phyloP scores from a whole-genome alignment of 2,888 invertebrate genomes.

The Platynereis dumerilii region DNA sequence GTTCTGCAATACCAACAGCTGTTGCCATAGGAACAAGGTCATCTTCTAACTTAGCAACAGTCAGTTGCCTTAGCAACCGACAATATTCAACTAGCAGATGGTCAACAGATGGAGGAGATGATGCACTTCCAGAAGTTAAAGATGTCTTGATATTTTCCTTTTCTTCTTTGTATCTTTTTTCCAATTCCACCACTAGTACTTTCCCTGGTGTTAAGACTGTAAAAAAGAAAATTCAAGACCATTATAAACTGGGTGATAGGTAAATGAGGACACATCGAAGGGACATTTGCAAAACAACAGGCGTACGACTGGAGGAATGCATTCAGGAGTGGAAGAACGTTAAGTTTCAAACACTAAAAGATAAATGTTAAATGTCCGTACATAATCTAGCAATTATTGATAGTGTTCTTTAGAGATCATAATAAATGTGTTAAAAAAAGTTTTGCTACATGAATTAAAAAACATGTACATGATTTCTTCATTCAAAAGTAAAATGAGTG shows the following conservation, averaged over 20 bases:
- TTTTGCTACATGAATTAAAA: too few relatives aligned
- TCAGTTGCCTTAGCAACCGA: constrained; percentile 42
- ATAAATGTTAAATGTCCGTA: too few relatives aligned
- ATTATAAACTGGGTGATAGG: background rate
- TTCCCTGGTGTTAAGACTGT: constrained; percentile 7
- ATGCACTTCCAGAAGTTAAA: background rate
- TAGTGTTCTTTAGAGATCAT: too few relatives aligned
- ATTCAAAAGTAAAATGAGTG: too few relatives aligned
- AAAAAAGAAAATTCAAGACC: background rate
- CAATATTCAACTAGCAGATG: constrained; percentile 34
- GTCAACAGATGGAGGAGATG: background rate
- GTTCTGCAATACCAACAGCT: constrained; percentile 49
- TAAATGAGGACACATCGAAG: too few relatives aligned
- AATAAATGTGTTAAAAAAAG: too few relatives aligned
- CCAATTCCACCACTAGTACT: constrained; percentile 33
- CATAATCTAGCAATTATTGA: too few relatives aligned
- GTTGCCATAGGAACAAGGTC: constrained; percentile 42
- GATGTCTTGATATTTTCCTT: constrained; percentile 34
- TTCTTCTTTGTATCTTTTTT: constrained; percentile 41
- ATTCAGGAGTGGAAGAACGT: too few relatives aligned
- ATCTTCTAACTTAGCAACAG: constrained; percentile 41
- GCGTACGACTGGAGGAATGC: too few relatives aligned
- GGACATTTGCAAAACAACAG: too few relatives aligned
- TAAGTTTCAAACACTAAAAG: too few relatives aligned
- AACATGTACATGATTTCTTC: too few relatives aligned